phyloP scores from a whole-genome alignment of 2,113 vertebrate genomes.

The Montifringilla adamsi region DNA sequence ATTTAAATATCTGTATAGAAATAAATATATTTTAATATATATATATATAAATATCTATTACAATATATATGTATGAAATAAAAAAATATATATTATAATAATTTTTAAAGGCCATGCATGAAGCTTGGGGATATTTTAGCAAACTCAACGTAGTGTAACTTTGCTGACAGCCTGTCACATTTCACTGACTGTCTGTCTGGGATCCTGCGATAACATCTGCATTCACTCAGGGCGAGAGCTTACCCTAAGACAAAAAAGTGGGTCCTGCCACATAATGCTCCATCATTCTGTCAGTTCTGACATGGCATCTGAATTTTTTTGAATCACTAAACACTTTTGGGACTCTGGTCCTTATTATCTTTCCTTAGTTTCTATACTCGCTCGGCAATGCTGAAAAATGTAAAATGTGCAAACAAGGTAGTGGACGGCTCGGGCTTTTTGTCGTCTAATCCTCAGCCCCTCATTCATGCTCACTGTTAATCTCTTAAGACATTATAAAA shows the following conservation, averaged over 20 bases:
- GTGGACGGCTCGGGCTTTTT: slow-evolving; percentile 76
- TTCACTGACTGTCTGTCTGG: slow-evolving; percentile 84
- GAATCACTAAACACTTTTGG: slow-evolving; percentile 87
- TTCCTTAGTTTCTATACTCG: slow-evolving; percentile 77
- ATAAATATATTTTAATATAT: neutral
- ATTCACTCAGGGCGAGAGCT: slow-evolving; percentile 92
- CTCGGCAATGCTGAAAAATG: slow-evolving; percentile 78
- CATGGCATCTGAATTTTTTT: slow-evolving; percentile 87
- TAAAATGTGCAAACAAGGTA: slow-evolving; percentile 85
- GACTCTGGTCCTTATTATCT: slow-evolving; percentile 86
- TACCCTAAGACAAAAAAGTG: slow-evolving; percentile 85
- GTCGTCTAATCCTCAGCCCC: slow-evolving; percentile 81
- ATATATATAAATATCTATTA: neutral
- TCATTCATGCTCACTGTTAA: slow-evolving; percentile 89
- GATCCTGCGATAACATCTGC: slow-evolving; percentile 92
- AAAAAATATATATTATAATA: neutral
- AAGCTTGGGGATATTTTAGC: slow-evolving; percentile 80
- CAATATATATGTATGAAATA: neutral
- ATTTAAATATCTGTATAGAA: neutral
- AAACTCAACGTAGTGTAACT: slow-evolving; percentile 82
- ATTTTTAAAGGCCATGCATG: slow-evolving; percentile 30
- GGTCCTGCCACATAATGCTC: slow-evolving; percentile 83
- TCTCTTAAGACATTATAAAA: slow-evolving; percentile 89
- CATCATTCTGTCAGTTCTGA: slow-evolving; percentile 85
- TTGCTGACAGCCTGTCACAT: slow-evolving; percentile 85